Evolutionary conservation across 2,888 invertebrate species (phyloP).

Genomic region (Eremobia ochroleuca): DNA sequence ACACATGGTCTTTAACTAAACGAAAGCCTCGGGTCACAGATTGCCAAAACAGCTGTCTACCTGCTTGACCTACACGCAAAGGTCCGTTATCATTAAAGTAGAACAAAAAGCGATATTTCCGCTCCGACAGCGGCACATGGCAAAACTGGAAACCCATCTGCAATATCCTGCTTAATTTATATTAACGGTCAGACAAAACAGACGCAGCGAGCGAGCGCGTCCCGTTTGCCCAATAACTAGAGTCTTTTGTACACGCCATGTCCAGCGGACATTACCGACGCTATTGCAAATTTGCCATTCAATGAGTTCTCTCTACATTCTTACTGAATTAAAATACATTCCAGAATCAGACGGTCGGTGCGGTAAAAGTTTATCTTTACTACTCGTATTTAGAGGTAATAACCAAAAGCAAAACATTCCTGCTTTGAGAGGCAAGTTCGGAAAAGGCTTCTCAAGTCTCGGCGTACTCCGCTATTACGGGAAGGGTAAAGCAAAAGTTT

Average conservation of each 20-base stretch:
- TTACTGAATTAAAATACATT: slow-evolving; percentile 48
- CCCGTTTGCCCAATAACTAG: slow-evolving; percentile 72
- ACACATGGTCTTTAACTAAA: slow-evolving; percentile 75
- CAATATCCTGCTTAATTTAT: slow-evolving; percentile 81
- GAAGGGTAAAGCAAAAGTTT: slow-evolving; percentile 89
- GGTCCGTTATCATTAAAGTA: slow-evolving; percentile 80
- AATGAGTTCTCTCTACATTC: slow-evolving; percentile 38
- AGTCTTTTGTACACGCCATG: slow-evolving; percentile 63
- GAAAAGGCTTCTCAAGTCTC: slow-evolving; percentile 87
- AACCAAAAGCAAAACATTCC: slow-evolving; percentile 88
- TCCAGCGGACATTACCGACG: slow-evolving; percentile 61
- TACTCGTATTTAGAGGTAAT: slow-evolving; percentile 78
- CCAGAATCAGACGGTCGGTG: slow-evolving; percentile 51
- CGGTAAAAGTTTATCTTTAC: slow-evolving; percentile 76
- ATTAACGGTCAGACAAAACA: slow-evolving; percentile 75
- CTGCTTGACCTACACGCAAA: slow-evolving; percentile 80
- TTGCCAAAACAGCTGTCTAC: slow-evolving; percentile 83
- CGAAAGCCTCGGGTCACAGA: slow-evolving; percentile 64
- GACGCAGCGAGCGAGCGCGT: slow-evolving; percentile 72
- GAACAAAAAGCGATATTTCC: slow-evolving; percentile 85
- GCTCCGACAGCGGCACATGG: slow-evolving; percentile 80
- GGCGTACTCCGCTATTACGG: slow-evolving; percentile 82
- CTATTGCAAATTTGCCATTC: slow-evolving; percentile 61
- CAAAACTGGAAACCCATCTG: slow-evolving; percentile 83
- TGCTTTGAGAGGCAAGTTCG: slow-evolving; percentile 87